Percentiles rank a stretch among this genome's conserved stretches.
Evolutionary conservation across 2,888 invertebrate species (phyloP).

Genomic region (Parascotia fuliginaria): DNA sequence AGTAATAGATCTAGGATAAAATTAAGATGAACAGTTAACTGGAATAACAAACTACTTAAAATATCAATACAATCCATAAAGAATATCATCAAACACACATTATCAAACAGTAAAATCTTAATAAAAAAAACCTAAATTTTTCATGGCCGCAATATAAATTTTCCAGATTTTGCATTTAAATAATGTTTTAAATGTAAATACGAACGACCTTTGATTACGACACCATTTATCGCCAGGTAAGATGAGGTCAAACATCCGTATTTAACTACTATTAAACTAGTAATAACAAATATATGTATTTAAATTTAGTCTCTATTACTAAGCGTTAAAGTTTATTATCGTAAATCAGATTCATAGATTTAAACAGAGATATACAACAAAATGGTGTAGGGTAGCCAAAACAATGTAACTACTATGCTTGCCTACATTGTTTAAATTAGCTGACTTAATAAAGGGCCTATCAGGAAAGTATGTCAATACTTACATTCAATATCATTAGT

Average conservation of each 20-base stretch:
- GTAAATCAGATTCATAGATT: neutral
- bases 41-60: too few species aligned
- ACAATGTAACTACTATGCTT: neutral
- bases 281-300: conserved; percentile 1
- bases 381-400: neutral
- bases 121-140: neutral
- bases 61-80: too few species aligned
- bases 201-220: conserved; percentile 21
- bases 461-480: neutral
- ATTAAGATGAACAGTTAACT: too few species aligned
- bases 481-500: neutral
- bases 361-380: neutral
- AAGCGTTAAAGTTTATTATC: neutral
- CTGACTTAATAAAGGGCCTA: neutral
- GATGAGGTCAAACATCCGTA: conserved; percentile 17
- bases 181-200: conserved; percentile 9
- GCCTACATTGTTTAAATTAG: neutral
- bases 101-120: too few species aligned
- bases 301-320: conserved; percentile 3
- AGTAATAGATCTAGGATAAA: too few species aligned
- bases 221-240: conserved; percentile 10
- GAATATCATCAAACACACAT: neutral
- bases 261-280: conserved; percentile 14
- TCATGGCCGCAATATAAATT: neutral
- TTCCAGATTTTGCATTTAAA: neutral